Conservation (phyloP, 2,888 invertebrate species). For the Caenorhabditis macrosperma region DNA sequence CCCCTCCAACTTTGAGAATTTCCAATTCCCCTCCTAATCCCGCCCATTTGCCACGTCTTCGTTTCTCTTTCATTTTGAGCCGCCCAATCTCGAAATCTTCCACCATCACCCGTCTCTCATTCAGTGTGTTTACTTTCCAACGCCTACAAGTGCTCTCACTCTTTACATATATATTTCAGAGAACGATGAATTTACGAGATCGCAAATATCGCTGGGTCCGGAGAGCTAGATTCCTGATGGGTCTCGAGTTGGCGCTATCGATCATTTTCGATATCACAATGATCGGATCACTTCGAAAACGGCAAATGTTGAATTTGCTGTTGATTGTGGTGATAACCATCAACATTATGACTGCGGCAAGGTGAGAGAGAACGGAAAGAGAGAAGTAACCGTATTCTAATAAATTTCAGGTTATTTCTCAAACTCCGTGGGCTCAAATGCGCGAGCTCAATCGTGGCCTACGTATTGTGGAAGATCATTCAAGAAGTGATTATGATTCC, state of each 20-base stretch:
- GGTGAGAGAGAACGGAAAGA: background rate
- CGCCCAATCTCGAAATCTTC: background rate
- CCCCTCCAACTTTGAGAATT: background rate
- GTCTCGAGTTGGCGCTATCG: slow-evolving; percentile 34
- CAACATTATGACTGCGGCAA: slow-evolving; percentile 51
- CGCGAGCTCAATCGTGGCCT: slow-evolving; percentile 55
- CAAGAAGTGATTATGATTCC: slow-evolving; percentile 58
- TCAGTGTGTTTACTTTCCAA: slow-evolving; percentile 2
- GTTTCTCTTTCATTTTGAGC: background rate
- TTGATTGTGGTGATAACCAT: slow-evolving; percentile 44
- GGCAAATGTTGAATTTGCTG: slow-evolving; percentile 44
- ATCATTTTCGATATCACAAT: slow-evolving; percentile 44
- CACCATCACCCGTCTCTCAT: no score
- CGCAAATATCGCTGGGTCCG: slow-evolving; percentile 41
- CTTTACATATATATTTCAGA: no score
- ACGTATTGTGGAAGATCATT: slow-evolving; percentile 60
- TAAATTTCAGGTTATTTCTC: slow-evolving; percentile 38
- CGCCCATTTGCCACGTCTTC: no score
- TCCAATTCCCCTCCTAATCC: background rate
- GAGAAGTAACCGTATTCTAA: background rate
- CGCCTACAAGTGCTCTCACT: background rate
- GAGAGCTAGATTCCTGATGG: slow-evolving; percentile 23
- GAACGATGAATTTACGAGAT: slow-evolving; percentile 41
- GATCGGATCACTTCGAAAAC: slow-evolving; percentile 31
- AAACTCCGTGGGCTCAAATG: slow-evolving; percentile 50